phyloP scores from a whole-genome alignment of 2,113 vertebrate genomes.

The Paradoxurus hermaphroditus region DNA sequence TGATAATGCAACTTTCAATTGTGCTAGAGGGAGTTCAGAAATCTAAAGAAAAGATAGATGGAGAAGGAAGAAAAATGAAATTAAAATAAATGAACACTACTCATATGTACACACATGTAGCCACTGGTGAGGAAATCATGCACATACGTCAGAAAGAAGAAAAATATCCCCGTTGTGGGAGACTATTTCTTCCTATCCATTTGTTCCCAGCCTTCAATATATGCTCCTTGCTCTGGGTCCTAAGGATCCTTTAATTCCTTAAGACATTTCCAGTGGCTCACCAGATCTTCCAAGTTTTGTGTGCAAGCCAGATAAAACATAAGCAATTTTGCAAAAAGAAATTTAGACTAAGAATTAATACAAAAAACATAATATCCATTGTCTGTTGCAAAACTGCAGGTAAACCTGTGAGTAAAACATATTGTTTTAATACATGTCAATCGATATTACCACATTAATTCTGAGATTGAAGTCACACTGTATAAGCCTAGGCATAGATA shows the following conservation, averaged over 20 bases:
- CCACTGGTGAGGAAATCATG: not conserved
- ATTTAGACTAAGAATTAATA: not conserved
- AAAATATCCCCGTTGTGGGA: not conserved
- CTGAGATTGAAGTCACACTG: not conserved
- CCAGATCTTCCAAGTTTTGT: not conserved
- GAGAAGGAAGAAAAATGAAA: not conserved
- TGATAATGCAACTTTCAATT: constrained; percentile 14
- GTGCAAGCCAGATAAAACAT: not conserved
- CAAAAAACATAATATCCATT: not conserved
- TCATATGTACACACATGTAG: not conserved
- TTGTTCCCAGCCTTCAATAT: not conserved
- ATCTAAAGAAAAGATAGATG: not conserved
- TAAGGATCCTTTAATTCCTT: not conserved
- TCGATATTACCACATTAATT: not conserved
- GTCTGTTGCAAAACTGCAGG: not conserved
- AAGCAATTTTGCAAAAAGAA: not conserved
- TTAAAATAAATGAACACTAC: not conserved
- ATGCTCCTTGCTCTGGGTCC: not conserved
- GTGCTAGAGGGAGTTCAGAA: constrained; percentile 13
- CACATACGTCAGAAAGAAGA: not conserved
- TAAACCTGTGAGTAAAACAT: not conserved
- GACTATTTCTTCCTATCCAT: not conserved
- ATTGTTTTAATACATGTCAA: not conserved
- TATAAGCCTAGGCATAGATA: not conserved
- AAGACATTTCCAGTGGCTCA: not conserved